These are phyloP conservation scores for Galerucella nymphaeae DNA, from an alignment of 2,888 invertebrate species.

Conservation along the genomic window DNA sequence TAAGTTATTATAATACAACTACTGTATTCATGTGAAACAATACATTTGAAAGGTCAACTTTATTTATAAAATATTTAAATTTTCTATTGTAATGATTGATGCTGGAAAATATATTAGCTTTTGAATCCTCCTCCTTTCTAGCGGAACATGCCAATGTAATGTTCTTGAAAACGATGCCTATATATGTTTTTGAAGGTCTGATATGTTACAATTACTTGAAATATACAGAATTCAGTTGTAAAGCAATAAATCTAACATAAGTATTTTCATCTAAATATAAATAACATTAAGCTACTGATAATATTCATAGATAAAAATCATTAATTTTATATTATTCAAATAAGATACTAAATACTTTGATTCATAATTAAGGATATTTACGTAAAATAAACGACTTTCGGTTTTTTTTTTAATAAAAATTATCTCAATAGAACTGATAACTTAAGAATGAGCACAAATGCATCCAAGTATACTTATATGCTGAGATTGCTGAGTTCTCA, in stretches of 20 bases:
- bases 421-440: not conserved
- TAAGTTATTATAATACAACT: not conserved
- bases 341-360: not conserved
- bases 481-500: not conserved
- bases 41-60: not conserved
- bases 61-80: not conserved
- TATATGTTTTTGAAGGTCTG: slow-evolving; percentile 13
- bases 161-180: slow-evolving; percentile 41
- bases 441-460: not conserved
- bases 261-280: not conserved
- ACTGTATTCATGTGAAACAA: slow-evolving; percentile 3
- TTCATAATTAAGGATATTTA: not conserved
- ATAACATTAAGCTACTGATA: not conserved
- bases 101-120: not conserved
- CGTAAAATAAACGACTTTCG: not conserved
- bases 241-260: too few species aligned
- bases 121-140: not conserved
- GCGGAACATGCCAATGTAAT: slow-evolving; percentile 37
- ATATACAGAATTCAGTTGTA: not conserved
- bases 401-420: not conserved
- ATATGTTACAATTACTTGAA: not conserved
- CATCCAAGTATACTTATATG: not conserved
- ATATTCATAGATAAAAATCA: not conserved
- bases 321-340: not conserved
- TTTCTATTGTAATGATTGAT: not conserved